Evolutionary conservation across 2,888 invertebrate species (phyloP), one percentile per base, ranked within the genome.

Genomic region (Cephus spinipes): DNA sequence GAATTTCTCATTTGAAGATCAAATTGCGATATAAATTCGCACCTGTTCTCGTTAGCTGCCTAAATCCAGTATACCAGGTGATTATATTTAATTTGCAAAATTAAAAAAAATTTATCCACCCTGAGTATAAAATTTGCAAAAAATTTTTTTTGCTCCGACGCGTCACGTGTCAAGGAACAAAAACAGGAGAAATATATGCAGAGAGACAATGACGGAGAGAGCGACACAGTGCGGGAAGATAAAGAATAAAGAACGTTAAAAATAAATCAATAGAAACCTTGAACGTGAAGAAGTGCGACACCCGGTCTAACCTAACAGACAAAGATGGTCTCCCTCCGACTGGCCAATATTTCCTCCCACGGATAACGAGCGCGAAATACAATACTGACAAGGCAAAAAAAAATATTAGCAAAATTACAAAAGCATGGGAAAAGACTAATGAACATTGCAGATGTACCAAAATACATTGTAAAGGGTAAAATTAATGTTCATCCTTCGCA

Each of bases 201-300:
- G 30, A 23, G 2, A 23, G 23, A 55, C 6, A 55, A 9, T 2
- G 23, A 23, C 55, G 9, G 23, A 55, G 9, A 9, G 23, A 23
- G 15, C 23, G 55, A 55, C 55, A 23, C 1, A 55, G 55, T 55
- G 55, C 55, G 9, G 55, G 1, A 32, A 23, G 71, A 32, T 32
- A 32, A 32, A n/a, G 31, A 23, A 32, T 11, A 71, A 12, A 32
- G 71, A 71, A 12, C 6, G 3, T 71, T 71, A 32, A 71, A 71
- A 55, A 23, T 4, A 40, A 71, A 71, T 71, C 71, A 71, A 71
- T 71, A 71, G 71, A 71, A 71, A 71, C 31, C 31, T 71, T 71
- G 71, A 71, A 71, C 71, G 71, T 31, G 31, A 71, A 71, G 31
- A 40, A 40, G 15, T 23, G 55, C 23, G 55, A 55, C 55, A 15